Percentiles rank a stretch among this genome's conserved stretches.
phyloP scores from a whole-genome alignment of 2,797 vertebrate genomes.

The Crocidura indochinensis region DNA sequence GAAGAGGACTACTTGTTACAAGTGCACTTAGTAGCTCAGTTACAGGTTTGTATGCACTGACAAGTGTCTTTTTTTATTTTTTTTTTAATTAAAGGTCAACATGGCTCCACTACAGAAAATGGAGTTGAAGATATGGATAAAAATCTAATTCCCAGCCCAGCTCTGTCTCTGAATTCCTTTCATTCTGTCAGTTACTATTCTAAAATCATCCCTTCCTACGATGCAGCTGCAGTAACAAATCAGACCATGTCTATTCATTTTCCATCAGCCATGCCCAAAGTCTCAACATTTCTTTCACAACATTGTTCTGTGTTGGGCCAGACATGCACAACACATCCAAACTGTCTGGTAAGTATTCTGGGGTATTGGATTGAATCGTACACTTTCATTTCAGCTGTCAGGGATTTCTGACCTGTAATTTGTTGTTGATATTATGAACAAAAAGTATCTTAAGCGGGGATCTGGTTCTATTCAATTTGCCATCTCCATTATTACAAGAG shows the following conservation, averaged over 20 bases:
- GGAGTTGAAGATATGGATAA: not conserved
- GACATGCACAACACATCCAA: not conserved
- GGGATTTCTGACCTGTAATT: not conserved
- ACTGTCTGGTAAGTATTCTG: conserved; percentile 73
- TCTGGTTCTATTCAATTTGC: not conserved
- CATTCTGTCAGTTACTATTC: conserved; percentile 59
- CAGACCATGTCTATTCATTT: conserved; percentile 53
- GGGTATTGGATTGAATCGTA: not conserved
- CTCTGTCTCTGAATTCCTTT: conserved; percentile 45
- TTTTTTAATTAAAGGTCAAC: conserved; percentile 64
- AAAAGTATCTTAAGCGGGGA: not conserved
- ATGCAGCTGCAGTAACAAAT: conserved; percentile 15
- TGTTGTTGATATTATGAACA: not conserved
- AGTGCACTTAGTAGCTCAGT: not conserved
- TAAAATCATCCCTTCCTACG: conserved; percentile 43
- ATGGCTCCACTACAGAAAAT: conserved; percentile 58
- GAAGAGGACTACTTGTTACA: not conserved
- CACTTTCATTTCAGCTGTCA: not conserved
- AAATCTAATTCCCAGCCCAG: not conserved
- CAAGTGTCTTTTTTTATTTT: conserved; percentile 28
- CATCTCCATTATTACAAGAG: not conserved
- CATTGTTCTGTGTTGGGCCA: conserved; percentile 57
- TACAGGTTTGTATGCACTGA: not conserved
- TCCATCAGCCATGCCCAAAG: conserved; percentile 49
- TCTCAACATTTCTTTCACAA: conserved; percentile 40